A percentile compares a stretch with the other conserved stretches of the same genome.
phyloP scores from a whole-genome alignment of 53 echinoderm and acorn worm genomes.

The Arbacia lixula region DNA sequence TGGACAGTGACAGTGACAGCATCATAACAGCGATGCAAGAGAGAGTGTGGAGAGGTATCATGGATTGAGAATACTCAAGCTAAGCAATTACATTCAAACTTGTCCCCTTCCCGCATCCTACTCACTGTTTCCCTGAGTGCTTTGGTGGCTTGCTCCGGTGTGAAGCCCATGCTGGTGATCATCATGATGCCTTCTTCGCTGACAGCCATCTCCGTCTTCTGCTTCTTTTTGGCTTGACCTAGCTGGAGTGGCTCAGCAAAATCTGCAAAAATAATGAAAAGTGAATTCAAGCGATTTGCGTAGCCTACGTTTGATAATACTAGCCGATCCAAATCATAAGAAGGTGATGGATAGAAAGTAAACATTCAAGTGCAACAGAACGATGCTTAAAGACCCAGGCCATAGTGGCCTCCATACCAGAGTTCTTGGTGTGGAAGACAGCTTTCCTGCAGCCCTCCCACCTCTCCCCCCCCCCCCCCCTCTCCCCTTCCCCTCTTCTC shows the following conservation, averaged over 20 bases:
- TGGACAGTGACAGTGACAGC: no score
- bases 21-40: no score
- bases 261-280: constrained; percentile 64
- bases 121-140: constrained; percentile 94
- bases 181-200: constrained; percentile 79
- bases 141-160: constrained; percentile 73
- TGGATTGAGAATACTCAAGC: no score
- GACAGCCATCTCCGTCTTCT: constrained; percentile 51
- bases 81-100: no score
- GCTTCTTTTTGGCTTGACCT: constrained; percentile 70
- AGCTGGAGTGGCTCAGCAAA: constrained; percentile 91
- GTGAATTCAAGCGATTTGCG: not conserved
- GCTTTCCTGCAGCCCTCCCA: constrained; percentile 93
- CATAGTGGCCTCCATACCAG: constrained; percentile 84
- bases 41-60: no score
- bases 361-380: no score
- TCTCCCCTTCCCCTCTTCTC: no score
- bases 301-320: not conserved
- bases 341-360: no score
- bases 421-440: constrained; percentile 90
- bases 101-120: not conserved
- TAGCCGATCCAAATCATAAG: no score
- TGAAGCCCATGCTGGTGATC: constrained; percentile 94
- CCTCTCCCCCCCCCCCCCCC: no score
- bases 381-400: constrained; percentile 88